Base-by-base conservation (phyloP, 1,140 invertebrate genomes). In the Atta colombica region DNA sequence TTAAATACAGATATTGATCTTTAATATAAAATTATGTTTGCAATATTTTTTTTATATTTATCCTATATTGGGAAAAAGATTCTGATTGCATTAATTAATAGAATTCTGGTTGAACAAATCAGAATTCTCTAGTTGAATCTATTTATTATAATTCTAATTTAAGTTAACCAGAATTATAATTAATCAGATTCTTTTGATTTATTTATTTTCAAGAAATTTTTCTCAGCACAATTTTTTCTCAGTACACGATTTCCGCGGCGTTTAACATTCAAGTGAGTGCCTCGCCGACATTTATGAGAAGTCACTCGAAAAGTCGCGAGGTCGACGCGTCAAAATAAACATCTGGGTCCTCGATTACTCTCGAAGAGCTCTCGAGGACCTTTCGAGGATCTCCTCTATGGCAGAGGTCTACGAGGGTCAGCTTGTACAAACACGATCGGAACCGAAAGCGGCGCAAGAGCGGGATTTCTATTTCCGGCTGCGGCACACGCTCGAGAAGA, bases 321-420 rank as follows among this genome's bases (percentile, higher is more conserved):
- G 75, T 28, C 25, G 71, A 72, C 69, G 89, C 87, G 89, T 92
- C 88, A 93, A 93, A 94, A 94, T 94, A 94, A 93, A 93, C 93
- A 94, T 93, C 93, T 94, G 93, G 88, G 88, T 90, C 81, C 85
- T 81, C 86, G 88, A 91, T 91, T 77, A 53, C 86, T 91, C 87
- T 93, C 81, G 87, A 90, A 89, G 89, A 91, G 88, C 90, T 89
- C 88, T 89, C 49, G 60, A 88, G 77, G 66, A 86, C 28, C 28
- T 58, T 60, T 90, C 85, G 85, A 88, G 78, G 87, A 89, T 84
- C 91, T 93, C 81, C 75, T 60, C 69, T 35, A 82, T 71, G 87
- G 77, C 89, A 88, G 85, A 91, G 85, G 86, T 92, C 89, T 71
- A 91, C 90, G 88, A 92, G 93, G 92, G 93, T 94, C 93, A 92